These are phyloP conservation scores for Bucco capensis DNA, from an alignment of 2,113 vertebrate species.

Conservation along the genomic window DNA sequence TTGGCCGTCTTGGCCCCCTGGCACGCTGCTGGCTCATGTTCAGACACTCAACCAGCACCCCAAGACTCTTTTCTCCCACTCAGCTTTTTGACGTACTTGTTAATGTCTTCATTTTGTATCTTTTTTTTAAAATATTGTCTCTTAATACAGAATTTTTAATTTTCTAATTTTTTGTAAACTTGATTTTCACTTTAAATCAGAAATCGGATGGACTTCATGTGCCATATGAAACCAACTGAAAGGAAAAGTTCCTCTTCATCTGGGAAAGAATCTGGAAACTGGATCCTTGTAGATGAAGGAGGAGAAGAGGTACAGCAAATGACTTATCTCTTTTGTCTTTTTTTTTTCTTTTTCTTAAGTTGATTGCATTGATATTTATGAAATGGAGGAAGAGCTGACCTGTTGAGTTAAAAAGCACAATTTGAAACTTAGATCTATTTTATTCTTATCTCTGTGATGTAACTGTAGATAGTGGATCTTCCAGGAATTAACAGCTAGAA, in stretches of 20 bases:
- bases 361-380: neutral
- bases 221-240: conserved; percentile 90
- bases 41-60: fast-evolving
- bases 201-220: conserved; percentile 89
- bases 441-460: neutral
- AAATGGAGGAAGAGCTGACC: neutral
- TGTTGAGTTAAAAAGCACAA: neutral
- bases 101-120: neutral
- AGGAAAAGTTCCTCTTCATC: conserved; percentile 73
- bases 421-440: neutral
- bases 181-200: conserved; percentile 58
- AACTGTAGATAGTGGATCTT: neutral
- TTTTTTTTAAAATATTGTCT: neutral
- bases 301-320: conserved; percentile 87
- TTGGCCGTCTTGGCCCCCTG: no score
- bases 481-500: neutral
- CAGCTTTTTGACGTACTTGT: neutral
- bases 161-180: neutral
- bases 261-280: conserved; percentile 87
- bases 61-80: neutral
- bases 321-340: neutral
- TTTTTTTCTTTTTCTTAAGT: neutral
- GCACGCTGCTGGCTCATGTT: fast-evolving
- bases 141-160: neutral
- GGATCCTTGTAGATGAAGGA: conserved; percentile 96